Base-by-base conservation (phyloP, 2,113 vertebrate species). In the Pogona vitticeps region DNA sequence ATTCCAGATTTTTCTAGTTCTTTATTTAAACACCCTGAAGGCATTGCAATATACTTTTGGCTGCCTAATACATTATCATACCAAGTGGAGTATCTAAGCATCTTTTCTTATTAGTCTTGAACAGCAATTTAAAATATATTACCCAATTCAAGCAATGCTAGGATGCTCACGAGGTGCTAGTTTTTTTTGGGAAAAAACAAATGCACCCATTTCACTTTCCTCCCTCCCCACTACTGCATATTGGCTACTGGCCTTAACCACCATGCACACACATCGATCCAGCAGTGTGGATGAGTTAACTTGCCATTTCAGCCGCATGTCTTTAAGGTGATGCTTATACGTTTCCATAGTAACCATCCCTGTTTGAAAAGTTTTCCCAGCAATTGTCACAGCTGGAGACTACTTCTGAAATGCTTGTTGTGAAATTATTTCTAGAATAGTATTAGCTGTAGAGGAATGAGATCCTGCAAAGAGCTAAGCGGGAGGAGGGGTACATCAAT, bases 291-390 rank as follows among this genome's bases (percentile, higher is more conserved):
- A 76, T 52, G 20, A 31, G 40, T 67, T 33, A 76, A 84, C 2
- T 28, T 38, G 26, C 33, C 20, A 2, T 61, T 61, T n/a, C 36
- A 31, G 13, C 7, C 1, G 23, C 10, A 23, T 8, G 33, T 76
- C 28, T 76, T 26, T 31, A 46, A 46, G 38, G 80, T n/a, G 63
- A 81, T 26, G 38, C 38, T 68, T 63, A 9, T 76, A 31, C 33
- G 72, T 76, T 84, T 59, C 83, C 83, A 76, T 76, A 76, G 72
- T 42, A 67, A 84, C 72, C 28, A 23, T 65, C 18, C 40, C 4
- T 33, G 72, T 84, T 65, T 33, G 40, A 76, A 52, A 84, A 76
- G 59, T 84, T 76, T 84, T 84, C 58, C 38, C 63, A 52, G 26
- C 71, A 76, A 65, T 63, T 65, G 38, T 76, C 72, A 65, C 72